phyloP scores from a whole-genome alignment of 2,888 invertebrate species.

The Ophioninae sp. region DNA sequence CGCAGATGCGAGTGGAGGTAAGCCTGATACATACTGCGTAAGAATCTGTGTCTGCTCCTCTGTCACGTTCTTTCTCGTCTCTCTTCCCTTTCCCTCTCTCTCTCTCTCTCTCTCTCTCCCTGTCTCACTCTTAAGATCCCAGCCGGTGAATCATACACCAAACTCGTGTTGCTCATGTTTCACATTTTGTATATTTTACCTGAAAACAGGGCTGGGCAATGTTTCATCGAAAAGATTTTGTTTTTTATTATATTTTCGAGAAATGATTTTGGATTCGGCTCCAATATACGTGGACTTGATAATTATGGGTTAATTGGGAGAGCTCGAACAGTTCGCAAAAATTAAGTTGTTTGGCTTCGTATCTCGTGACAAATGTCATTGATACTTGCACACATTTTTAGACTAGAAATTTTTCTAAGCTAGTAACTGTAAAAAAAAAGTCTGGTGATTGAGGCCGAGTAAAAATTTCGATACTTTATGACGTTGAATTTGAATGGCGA shows the following conservation, averaged over 20 bases:
- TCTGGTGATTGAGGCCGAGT: too few relatives aligned
- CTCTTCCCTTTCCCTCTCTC: slow-evolving; percentile 7
- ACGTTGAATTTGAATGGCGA: too few relatives aligned
- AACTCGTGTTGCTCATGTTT: slow-evolving; percentile 32
- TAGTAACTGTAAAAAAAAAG: not conserved
- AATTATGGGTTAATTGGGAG: not conserved
- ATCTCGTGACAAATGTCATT: not conserved
- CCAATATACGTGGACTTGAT: not conserved
- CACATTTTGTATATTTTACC: slow-evolving; percentile 24
- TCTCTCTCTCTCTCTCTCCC: slow-evolving; percentile 23
- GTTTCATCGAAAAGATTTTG: slow-evolving; percentile 24
- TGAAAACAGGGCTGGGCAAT: slow-evolving; percentile 14
- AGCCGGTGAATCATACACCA: slow-evolving; percentile 53
- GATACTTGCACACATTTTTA: not conserved
- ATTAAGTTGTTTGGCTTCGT: not conserved
- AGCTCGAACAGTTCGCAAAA: not conserved
- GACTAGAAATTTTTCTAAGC: not conserved
- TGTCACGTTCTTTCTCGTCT: slow-evolving; percentile 6
- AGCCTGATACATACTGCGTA: not conserved
- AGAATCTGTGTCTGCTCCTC: not conserved
- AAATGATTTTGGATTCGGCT: not conserved
- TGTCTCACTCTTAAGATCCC: slow-evolving; percentile 22
- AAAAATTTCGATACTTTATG: too few relatives aligned
- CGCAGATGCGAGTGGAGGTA: not conserved
- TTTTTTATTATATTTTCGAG: not conserved